Conservation (phyloP, 2,888 invertebrate species). For the Lagria hirta region DNA sequence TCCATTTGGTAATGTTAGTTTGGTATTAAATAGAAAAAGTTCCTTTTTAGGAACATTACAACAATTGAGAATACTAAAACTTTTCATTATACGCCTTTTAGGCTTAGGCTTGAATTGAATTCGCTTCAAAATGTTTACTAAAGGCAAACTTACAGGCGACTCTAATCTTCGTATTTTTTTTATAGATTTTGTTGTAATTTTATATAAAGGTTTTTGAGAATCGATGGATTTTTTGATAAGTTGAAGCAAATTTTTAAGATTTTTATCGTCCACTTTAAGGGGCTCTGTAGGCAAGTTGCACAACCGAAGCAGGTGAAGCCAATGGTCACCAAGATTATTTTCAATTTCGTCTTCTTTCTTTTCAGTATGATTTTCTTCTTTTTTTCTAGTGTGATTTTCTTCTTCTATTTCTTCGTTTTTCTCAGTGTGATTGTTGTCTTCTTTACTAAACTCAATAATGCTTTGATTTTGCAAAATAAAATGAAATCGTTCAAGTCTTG, state of each 20-base stretch:
- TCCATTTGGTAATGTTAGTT: constrained; percentile 40
- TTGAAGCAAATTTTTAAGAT: constrained; percentile 6
- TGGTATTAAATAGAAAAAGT: constrained; percentile 29
- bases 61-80: constrained; percentile 2
- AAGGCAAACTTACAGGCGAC: constrained; percentile 3
- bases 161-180: constrained; percentile 1
- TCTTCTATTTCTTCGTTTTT: constrained; percentile 8
- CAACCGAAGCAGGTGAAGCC: constrained; percentile 7
- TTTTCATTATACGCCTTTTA: constrained; percentile 10
- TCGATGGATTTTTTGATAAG: constrained; percentile 20
- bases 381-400: not conserved
- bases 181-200: constrained; percentile 27
- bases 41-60: not conserved
- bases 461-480: constrained; percentile 34
- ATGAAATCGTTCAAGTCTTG: constrained; percentile 29
- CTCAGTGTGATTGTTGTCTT: not conserved
- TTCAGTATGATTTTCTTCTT: constrained; percentile 1
- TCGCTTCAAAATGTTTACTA: constrained; percentile 6
- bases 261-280: constrained; percentile 8
- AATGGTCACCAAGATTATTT: constrained; percentile 7
- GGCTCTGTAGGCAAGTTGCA: constrained; percentile 5
- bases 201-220: constrained; percentile 31
- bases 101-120: constrained; percentile 7
- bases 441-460: constrained; percentile 26
- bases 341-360: constrained; percentile 2